Percentiles rank a stretch among this genome's conserved stretches.
Conservation (phyloP, 2,113 vertebrate genomes). For the Gopherus flavomarginatus region DNA sequence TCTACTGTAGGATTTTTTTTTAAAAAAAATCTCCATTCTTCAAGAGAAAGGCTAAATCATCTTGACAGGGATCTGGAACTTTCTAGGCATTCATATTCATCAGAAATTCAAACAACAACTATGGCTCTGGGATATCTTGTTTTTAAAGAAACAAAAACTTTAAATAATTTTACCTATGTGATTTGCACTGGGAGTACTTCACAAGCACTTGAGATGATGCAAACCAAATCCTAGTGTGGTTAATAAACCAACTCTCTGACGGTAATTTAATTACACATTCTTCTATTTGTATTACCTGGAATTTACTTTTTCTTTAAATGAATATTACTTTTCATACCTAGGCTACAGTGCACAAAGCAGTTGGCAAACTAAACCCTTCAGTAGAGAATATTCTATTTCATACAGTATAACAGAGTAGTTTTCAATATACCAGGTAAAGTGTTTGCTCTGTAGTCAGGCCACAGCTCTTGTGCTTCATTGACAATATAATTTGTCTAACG, state of each 20-base stretch:
- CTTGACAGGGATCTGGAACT: constrained; percentile 66
- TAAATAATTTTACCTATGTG: background rate
- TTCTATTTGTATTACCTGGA: background rate
- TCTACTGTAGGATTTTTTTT: constrained; percentile 54
- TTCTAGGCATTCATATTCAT: constrained; percentile 60
- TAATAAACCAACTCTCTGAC: background rate
- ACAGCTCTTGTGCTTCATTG: background rate
- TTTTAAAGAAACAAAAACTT: constrained; percentile 41
- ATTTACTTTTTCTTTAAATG: constrained; percentile 22
- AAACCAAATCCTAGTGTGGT: background rate
- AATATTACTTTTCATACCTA: background rate
- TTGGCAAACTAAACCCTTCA: background rate
- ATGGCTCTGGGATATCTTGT: constrained; percentile 20
- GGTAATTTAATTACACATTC: background rate
- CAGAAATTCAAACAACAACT: constrained; percentile 48
- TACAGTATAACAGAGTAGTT: background rate
- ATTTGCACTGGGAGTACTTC: constrained; percentile 20
- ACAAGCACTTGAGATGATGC: background rate
- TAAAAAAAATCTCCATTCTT: background rate
- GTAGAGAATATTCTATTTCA: background rate
- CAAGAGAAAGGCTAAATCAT: constrained; percentile 57
- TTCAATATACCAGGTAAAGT: background rate
- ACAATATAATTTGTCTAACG: background rate
- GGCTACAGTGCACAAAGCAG: background rate
- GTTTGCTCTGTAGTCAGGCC: background rate